Base-by-base conservation (phyloP, 2,888 invertebrate species). In the Chouioia cunea region DNA sequence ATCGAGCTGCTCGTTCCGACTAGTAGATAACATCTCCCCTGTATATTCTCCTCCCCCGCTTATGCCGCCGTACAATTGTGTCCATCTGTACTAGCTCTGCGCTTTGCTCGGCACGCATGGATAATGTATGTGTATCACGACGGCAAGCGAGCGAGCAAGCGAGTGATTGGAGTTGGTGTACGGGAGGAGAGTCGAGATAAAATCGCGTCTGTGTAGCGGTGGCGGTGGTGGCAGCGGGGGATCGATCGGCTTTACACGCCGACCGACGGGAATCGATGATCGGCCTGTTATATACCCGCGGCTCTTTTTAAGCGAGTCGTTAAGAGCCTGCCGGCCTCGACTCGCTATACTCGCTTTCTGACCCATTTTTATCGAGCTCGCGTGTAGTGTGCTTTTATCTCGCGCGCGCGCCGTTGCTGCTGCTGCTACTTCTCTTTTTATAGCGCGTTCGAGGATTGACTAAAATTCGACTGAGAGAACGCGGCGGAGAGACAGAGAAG, bases 291-390 rank as follows among this genome's bases (percentile, higher is more conserved):
- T 10, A 36, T 10, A 36, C 10, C 23, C 27, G 50, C 4, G 22
- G n/a, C 36, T 36, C 10, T 36, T 36, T 36, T 36, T 36, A 18
- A 52, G 20, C 36, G 20, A n/a, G 47, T 3, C 43, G 65, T 52
- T 10, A 15, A 16, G 16, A 22, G 56, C 47, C 8, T 4, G 22
- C 53, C 44, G 20, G 16, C 46, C 18, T 6, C 50, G 36, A 12
- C 36, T 36, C 27, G 23, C 36, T 59, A 20, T 43, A 16, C 23
- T 46, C 23, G 15, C 16, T 54, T 62, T 23, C 60, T 63, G 68
- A 63, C 68, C 63, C 63, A 64, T 58, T 63, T 69, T 53, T 57
- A 57, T 69, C 63, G 52, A 52, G 52, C 65, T 36, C 36, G 36
- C 36, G 36, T 10, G 36, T 36, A 10, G 36, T 10, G 36, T 36